Evolutionary conservation across 1,140 invertebrate genomes (phyloP), one percentile per base, ranked within the genome.

Genomic region (Aleiodes sp.): DNA sequence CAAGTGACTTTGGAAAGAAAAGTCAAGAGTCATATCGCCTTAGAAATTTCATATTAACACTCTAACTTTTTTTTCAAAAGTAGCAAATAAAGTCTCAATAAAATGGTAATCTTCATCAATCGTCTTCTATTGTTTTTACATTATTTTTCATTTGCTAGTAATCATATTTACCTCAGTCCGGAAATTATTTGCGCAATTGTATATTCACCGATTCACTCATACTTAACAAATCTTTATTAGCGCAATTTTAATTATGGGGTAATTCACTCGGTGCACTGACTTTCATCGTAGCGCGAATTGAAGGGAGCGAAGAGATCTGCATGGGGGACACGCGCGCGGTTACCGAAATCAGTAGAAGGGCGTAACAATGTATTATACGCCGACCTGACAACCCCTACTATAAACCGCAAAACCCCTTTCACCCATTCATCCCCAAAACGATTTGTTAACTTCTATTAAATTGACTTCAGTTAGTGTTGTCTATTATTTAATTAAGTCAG

Each of bases 331-430:
- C 41, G 43, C 43, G 64, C 26, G 64, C 52, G 65, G 70, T 73
- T 73, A 73, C 26, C 65, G 41, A 62, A n/a, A 62, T 56, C 71
- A 66, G 52, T 59, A 52, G 75, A 72, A 66, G 79, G 78, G 82
- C 78, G 80, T 85, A 85, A 83, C 83, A 83, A 83, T 83, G 82
- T 84, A 84, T 84, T 84, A 83, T 84, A 70, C 69, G 78, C 73
- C 73, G 37, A 43, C 14, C 21, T 72, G 73, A 76, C 76, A 78
- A 76, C 76, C 78, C 73, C 68, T 74, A 71, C 73, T 72, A 71
- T 72, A 78, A 77, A 84, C 82, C 81, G 72, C 82, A 82, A 79
- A 70, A 73, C 75, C 75, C 78, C 75, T 77, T 73, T 75, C 75
- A 76, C 68, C 73, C 74, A 26, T 16, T 35, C 59, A n/a, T 57